Evolutionary conservation across 1,140 invertebrate species (phyloP), one percentile per base, ranked within the genome.

Genomic region (Thereuonema tuberculata): DNA sequence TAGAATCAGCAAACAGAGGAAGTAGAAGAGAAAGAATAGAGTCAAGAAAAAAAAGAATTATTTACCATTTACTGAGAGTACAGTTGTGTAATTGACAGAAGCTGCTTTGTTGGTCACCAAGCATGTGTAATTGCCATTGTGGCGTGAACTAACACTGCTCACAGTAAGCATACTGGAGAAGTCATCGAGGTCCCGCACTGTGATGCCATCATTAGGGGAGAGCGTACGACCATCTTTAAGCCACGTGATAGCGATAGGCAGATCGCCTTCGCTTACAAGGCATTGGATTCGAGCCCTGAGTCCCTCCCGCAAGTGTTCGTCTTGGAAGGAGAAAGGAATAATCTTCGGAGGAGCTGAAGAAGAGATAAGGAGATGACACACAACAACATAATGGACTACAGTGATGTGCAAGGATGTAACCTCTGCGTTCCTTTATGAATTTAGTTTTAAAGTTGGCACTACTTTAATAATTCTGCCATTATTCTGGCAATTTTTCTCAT

Each of bases 221-320:
- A 74, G 70, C n/a, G 64, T 20, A n/a, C 53, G 29, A 65, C 78
- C 80, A 73, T 84, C 81, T 76, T 84, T 84, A n/a, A 80, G 75
- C 84, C 84, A 86, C 55, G 74, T 75, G 67, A 87, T 82, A 65
- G 76, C 75, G n/a, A 85, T 75, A 29, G 83, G 83, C 62, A 81
- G 72, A 70, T 84, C 82, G 60, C 83, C 83, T 67, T 76, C 75
- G 52, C 69, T 73, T 1, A 76, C 69, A 0, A 71, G 70, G 64
- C 76, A 78, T 12, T 74, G 70, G n/a, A 77, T 63, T 12, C 71
- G 70, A 9, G 74, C 69, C 47, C 74, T 63, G 53, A 71, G 70
- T 2, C 75, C 75, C 66, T 74, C 71, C 43, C 67, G 66, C 29
- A 74, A 68, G n/a, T 67, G 62, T 23, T 66, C 56, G 12, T 71